Conservation (phyloP, 2,113 vertebrate genomes). For the Pagrus major region DNA sequence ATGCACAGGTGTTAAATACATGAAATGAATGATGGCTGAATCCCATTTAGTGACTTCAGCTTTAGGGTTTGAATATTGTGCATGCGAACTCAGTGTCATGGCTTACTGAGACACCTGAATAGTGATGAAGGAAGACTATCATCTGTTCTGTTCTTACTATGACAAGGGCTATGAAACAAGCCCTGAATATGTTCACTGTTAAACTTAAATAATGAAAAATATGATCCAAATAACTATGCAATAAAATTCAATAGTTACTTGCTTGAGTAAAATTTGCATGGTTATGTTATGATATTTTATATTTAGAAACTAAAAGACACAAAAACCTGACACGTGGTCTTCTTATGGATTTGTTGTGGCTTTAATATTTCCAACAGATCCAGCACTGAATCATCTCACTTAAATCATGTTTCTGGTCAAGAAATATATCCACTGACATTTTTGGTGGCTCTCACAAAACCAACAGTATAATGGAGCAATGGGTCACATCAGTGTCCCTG, state of each 20-base stretch:
- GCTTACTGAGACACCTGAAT: no score
- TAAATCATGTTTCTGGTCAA: background rate
- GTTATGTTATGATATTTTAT: background rate
- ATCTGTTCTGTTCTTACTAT: no score
- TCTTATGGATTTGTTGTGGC: background rate
- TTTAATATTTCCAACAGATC: background rate
- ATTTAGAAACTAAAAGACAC: background rate
- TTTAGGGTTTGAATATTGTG: no score
- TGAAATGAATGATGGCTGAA: no score
- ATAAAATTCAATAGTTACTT: background rate
- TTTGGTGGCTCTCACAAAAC: background rate
- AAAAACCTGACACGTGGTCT: background rate
- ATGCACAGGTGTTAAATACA: no score
- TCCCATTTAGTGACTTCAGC: no score
- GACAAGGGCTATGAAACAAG: no score
- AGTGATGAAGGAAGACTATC: no score
- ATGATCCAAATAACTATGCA: background rate
- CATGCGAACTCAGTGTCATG: no score
- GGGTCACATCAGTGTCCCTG: background rate
- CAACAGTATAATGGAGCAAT: background rate
- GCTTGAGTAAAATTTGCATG: no score
- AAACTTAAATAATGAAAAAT: background rate
- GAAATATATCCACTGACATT: background rate
- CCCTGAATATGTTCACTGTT: no score
- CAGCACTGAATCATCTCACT: background rate